Percentiles rank a stretch among this genome's conserved stretches.
These are phyloP conservation scores for Pachycephala philippinensis DNA, from an alignment of 2,113 vertebrate species.

Conservation along the genomic window DNA sequence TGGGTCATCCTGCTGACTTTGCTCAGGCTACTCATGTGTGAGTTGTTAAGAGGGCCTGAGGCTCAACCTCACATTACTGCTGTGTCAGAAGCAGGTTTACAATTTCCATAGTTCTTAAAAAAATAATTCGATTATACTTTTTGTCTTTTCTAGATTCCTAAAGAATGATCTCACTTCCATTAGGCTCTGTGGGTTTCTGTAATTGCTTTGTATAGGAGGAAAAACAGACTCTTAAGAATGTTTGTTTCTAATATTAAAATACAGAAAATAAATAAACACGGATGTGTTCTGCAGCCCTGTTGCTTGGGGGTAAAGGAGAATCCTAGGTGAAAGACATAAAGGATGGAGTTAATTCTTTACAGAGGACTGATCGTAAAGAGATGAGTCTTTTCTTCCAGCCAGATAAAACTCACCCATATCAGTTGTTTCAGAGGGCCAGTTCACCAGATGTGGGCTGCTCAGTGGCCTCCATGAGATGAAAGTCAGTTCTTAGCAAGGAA, in stretches of 20 bases:
- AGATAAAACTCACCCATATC: neutral
- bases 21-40: conserved; percentile 20
- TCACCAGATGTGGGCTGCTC: neutral
- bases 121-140: conserved; percentile 17
- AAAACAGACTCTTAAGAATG: neutral
- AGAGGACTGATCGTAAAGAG: neutral
- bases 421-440: neutral
- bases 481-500: neutral
- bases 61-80: neutral
- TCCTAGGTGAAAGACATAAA: neutral
- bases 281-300: neutral
- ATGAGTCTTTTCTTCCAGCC: neutral
- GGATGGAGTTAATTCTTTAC: neutral
- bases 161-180: conserved; percentile 10
- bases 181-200: neutral
- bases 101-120: conserved; percentile 7
- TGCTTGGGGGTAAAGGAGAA: neutral
- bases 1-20: neutral
- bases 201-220: neutral
- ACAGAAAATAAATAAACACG: neutral
- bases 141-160: conserved; percentile 22
- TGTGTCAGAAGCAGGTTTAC: conserved; percentile 44
- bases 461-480: neutral
- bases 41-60: conserved; percentile 21
- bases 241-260: conserved; percentile 44